Percentiles rank a stretch among this genome's conserved stretches.
phyloP scores from a whole-genome alignment of 2,888 invertebrate species.

The Cryptocheilus praepositus region DNA sequence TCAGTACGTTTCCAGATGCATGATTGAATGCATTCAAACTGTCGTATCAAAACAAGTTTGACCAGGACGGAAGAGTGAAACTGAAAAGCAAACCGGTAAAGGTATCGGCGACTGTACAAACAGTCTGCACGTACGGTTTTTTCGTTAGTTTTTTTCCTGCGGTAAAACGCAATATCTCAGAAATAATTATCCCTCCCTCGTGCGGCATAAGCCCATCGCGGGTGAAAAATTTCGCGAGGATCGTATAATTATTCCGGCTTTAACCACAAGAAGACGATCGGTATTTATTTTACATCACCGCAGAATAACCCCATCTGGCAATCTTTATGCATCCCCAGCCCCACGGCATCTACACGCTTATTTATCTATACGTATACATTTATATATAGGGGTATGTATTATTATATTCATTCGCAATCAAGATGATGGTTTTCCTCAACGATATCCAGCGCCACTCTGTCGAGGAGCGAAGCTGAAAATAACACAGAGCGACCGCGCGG shows the following conservation, averaged over 20 bases:
- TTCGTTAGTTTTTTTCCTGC: no score
- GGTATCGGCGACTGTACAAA: no score
- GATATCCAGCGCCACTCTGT: conserved; percentile 1
- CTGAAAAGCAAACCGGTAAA: no score
- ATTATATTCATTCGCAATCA: conserved; percentile 4
- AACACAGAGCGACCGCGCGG: conserved; percentile 45
- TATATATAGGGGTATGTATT: conserved; percentile 14
- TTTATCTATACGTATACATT: conserved; percentile 27
- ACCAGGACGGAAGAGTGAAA: no score
- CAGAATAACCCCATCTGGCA: conserved; percentile 26
- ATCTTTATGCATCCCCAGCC: conserved; percentile 23
- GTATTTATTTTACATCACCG: conserved; percentile 35
- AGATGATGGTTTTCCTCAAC: conserved; percentile 4
- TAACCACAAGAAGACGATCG: conserved; percentile 12
- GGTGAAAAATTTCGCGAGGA: no score
- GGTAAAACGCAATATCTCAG: no score
- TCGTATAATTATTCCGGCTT: no score
- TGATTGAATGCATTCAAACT: neutral
- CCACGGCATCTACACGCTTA: conserved; percentile 15
- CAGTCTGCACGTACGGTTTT: no score
- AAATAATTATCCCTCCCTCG: no score
- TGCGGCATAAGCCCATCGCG: no score
- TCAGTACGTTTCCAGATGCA: neutral
- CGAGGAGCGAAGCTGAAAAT: conserved; percentile 36
- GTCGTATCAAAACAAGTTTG: no score